These are phyloP conservation scores for Meloidogyne hapla DNA, from an alignment of 1,140 invertebrate genomes.

Conservation along the genomic window DNA sequence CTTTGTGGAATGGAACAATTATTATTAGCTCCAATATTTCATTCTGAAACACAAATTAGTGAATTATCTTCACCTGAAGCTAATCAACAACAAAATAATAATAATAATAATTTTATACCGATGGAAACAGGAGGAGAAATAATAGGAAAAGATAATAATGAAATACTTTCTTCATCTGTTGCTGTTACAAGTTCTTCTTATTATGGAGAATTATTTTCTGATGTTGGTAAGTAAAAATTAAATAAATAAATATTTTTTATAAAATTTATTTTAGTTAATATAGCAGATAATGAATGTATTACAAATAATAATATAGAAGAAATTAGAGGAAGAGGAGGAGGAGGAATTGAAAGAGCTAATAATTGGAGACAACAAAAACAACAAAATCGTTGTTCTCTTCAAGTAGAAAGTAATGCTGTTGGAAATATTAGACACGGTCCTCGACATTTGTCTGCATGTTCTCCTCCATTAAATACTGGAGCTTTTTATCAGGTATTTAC, in stretches of 20 bases:
- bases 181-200: background rate
- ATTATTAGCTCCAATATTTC: background rate
- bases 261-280: too few relatives aligned
- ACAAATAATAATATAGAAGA: background rate
- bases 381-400: background rate
- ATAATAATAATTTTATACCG: background rate
- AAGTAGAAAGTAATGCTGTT: background rate
- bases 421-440: background rate
- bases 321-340: background rate
- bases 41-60: background rate
- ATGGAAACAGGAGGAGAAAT: background rate
- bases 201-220: background rate
- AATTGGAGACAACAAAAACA: constrained; percentile 1
- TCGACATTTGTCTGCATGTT: background rate
- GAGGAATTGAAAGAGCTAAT: background rate
- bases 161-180: background rate
- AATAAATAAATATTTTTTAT: too few relatives aligned
- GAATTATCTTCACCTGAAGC: constrained; percentile 5
- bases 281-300: background rate
- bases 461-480: background rate
- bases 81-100: background rate
- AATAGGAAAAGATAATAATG: background rate
- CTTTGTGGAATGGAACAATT: constrained; percentile 3
- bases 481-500: background rate
- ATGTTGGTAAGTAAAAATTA: background rate